Evolutionary conservation across 2,797 vertebrate species (phyloP).

Genomic region (Labroides dimidiatus): DNA sequence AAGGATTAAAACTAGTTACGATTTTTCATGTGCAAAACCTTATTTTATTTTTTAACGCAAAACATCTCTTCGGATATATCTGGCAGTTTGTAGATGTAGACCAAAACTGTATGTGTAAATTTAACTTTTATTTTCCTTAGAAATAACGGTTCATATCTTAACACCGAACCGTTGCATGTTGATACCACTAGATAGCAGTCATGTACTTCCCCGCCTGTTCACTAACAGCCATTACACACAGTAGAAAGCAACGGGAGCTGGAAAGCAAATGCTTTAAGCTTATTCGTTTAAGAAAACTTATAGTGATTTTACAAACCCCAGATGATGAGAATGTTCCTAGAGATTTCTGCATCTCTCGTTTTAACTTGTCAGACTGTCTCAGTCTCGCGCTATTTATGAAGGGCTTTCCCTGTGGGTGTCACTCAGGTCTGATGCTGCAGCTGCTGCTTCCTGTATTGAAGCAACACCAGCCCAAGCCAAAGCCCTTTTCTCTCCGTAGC

Average conservation of each 20-base stretch:
- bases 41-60: too few relatives aligned
- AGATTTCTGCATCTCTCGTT: neutral
- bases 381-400: constrained; percentile 75
- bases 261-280: constrained; percentile 1
- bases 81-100: too few relatives aligned
- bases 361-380: constrained; percentile 15
- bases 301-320: neutral
- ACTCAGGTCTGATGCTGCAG: constrained; percentile 69
- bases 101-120: too few relatives aligned
- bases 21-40: too few relatives aligned
- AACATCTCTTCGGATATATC: too few relatives aligned
- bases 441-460: constrained; percentile 83
- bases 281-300: constrained; percentile 9
- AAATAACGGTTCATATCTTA: too few relatives aligned
- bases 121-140: too few relatives aligned
- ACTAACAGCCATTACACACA: constrained; percentile 11
- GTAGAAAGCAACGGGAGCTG: constrained; percentile 17
- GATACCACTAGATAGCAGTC: constrained; percentile 47
- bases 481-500: constrained; percentile 40
- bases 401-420: constrained; percentile 74
- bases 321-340: neutral
- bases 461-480: constrained; percentile 48
- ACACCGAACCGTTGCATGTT: constrained; percentile 1
- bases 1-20: too few relatives aligned
- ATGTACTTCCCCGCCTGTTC: constrained; percentile 20